Conservation (phyloP, 35 echinoderm and acorn worm genomes). For the Lytechinus variegatus region DNA sequence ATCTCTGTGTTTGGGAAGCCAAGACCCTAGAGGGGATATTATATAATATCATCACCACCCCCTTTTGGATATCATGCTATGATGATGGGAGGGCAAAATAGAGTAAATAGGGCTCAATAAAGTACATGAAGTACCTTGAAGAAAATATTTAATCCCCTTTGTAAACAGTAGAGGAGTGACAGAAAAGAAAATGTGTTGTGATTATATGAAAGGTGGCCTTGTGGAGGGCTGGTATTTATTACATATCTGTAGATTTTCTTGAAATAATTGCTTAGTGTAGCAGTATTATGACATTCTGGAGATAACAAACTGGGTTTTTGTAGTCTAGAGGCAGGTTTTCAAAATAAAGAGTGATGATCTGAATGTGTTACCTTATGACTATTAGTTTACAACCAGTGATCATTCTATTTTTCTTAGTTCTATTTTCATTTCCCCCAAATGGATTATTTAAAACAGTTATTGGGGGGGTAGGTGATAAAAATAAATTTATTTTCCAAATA, state of each 20-base stretch:
- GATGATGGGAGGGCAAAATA: background rate
- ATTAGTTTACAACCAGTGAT: no score
- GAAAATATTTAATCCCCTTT: background rate
- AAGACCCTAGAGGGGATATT: background rate
- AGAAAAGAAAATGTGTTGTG: background rate
- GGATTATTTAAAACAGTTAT: no score
- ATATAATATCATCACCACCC: slow-evolving; percentile 11
- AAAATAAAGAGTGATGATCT: background rate
- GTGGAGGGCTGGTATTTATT: background rate
- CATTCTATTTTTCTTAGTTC: no score
- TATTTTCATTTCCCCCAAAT: no score
- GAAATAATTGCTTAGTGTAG: slow-evolving; percentile 3
- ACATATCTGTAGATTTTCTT: background rate
- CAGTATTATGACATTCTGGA: background rate
- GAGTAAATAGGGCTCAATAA: background rate
- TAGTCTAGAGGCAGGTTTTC: background rate
- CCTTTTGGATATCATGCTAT: background rate
- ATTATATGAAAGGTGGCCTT: background rate
- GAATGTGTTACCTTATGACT: no score
- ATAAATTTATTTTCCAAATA: no score
- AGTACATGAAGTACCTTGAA: background rate
- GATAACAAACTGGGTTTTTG: background rate
- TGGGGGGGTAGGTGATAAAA: no score
- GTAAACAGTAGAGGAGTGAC: background rate
- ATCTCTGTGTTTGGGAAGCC: background rate